Evolutionary conservation across 2,888 invertebrate genomes (phyloP).

Genomic region (Trichopria drosophilae): DNA sequence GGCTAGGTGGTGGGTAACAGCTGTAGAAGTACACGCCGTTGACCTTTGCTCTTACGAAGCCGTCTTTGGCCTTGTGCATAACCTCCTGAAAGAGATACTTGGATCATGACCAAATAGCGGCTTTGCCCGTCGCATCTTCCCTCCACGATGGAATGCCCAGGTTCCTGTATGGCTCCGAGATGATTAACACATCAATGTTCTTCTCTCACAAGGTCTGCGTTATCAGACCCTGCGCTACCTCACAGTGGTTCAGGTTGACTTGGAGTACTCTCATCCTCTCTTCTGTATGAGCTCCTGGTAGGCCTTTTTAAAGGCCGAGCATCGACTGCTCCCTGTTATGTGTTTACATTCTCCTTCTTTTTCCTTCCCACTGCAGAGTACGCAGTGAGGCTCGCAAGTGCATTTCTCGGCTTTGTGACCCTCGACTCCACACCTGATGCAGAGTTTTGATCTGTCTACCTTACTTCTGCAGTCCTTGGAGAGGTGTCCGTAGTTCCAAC

Average conservation of each 20-base stretch:
- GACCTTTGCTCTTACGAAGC: slow-evolving; percentile 34
- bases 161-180: slow-evolving; percentile 30
- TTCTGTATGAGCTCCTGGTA: slow-evolving; percentile 1
- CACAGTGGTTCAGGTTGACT: slow-evolving; percentile 35
- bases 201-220: slow-evolving; percentile 27
- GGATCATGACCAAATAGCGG: slow-evolving; percentile 32
- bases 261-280: slow-evolving; percentile 32
- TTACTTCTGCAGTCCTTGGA: slow-evolving; percentile 14
- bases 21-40: slow-evolving; percentile 27
- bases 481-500: slow-evolving; percentile 31
- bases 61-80: slow-evolving; percentile 8
- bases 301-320: slow-evolving; percentile 18
- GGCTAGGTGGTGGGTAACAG: slow-evolving; percentile 24
- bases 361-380: slow-evolving; percentile 14
- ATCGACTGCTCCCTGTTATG: slow-evolving; percentile 11
- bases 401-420: slow-evolving; percentile 27
- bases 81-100: slow-evolving; percentile 27
- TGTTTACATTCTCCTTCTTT: background rate
- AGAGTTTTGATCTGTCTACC: slow-evolving; percentile 15
- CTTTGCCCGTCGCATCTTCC: slow-evolving; percentile 27
- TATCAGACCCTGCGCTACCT: slow-evolving; percentile 29
- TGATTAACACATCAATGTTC: slow-evolving; percentile 24
- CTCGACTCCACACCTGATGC: slow-evolving; percentile 26
- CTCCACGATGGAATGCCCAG: slow-evolving; percentile 24
- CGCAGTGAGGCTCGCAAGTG: slow-evolving; percentile 6